These are phyloP conservation scores for Pardalotus punctatus DNA, from an alignment of 2,113 vertebrate genomes.

Conservation along the genomic window DNA sequence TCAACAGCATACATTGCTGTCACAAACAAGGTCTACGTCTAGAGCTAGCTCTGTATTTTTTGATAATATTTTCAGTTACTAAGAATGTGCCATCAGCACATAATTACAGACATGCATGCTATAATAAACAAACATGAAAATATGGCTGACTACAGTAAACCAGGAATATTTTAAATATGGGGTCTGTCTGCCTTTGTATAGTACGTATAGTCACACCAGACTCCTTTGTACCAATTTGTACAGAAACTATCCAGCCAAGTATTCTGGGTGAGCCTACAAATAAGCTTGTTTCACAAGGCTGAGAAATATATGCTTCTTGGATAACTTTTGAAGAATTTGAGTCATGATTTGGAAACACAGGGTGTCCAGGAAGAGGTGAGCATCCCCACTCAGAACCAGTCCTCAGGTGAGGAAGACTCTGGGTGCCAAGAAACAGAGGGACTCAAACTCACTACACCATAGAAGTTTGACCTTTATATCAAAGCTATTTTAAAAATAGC, in stretches of 20 bases:
- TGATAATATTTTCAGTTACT: not conserved
- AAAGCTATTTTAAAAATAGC: not conserved
- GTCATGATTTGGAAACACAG: not conserved
- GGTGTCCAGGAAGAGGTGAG: not conserved
- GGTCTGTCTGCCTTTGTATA: slow-evolving; percentile 15
- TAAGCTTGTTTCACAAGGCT: not conserved
- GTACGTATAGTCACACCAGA: not conserved
- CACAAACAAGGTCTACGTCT: slow-evolving; percentile 30
- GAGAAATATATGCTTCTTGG: not conserved
- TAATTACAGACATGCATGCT: not conserved
- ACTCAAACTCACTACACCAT: not conserved
- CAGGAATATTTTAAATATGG: not conserved
- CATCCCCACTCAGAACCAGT: not conserved
- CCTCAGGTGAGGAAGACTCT: not conserved
- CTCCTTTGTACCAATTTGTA: slow-evolving; percentile 9
- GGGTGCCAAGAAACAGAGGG: not conserved
- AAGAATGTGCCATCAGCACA: not conserved
- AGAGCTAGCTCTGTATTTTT: slow-evolving; percentile 6
- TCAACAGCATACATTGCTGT: not conserved
- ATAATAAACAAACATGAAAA: slow-evolving; percentile 20
- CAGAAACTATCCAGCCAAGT: slow-evolving; percentile 1
- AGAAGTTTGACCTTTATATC: not conserved
- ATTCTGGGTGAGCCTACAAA: not conserved
- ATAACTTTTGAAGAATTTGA: not conserved
- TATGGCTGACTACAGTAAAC: not conserved